Evolutionary conservation across 1,140 invertebrate genomes (phyloP).

Genomic region (Drosophila suzukii): DNA sequence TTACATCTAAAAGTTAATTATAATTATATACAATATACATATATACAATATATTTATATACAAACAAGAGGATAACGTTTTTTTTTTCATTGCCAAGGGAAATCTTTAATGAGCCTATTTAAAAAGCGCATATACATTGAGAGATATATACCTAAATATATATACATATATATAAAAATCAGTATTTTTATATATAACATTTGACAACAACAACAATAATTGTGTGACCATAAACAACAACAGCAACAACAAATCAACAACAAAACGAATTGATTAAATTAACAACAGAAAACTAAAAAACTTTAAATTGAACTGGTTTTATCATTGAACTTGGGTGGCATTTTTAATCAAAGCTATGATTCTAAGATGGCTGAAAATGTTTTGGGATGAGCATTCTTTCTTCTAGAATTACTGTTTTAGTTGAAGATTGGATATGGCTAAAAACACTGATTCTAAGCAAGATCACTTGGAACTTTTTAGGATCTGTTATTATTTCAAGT

Average conservation of each 20-base stretch:
- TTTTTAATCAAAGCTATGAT: background rate
- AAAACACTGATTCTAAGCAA: no score
- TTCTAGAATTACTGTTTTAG: no score
- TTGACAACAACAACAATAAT: constrained; percentile 34
- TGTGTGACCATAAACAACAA: constrained; percentile 32
- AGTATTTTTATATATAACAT: constrained; percentile 77
- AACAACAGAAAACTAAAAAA: constrained; percentile 60
- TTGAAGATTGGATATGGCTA: no score
- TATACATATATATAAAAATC: constrained; percentile 43
- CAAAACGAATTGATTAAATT: constrained; percentile 49
- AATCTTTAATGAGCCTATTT: constrained; percentile 36
- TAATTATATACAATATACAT: constrained; percentile 67
- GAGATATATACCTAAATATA: constrained; percentile 21
- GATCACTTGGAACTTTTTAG: no score
- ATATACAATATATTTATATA: constrained; percentile 80
- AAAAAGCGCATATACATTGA: constrained; percentile 23
- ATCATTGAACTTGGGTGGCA: constrained; percentile 13
- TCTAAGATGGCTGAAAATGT: background rate
- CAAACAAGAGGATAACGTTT: constrained; percentile 44
- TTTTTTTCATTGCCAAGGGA: constrained; percentile 54
- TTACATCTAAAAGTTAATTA: constrained; percentile 40
- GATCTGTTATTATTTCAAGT: no score
- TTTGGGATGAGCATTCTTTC: background rate
- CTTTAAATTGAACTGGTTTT: constrained; percentile 53
- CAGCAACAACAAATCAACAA: constrained; percentile 17